Conservation (phyloP, 2,113 vertebrate species). For the Nestor notabilis region DNA sequence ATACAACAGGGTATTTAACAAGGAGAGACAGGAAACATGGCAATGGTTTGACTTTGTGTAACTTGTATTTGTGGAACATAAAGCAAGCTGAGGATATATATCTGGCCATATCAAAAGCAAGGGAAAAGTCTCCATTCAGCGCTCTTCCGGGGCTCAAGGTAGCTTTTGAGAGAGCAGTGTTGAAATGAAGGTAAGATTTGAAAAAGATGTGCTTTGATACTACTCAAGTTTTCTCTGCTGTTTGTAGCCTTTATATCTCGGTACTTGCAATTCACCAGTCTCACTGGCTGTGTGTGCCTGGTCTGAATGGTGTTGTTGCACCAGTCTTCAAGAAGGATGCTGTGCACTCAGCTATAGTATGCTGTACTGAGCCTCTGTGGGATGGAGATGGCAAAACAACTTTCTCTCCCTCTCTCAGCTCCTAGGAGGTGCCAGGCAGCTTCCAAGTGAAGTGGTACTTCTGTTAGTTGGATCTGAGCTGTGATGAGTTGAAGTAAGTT, state of each 20-base stretch:
- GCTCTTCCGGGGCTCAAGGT: background rate
- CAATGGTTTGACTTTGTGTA: background rate
- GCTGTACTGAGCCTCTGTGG: background rate
- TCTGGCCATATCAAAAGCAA: background rate
- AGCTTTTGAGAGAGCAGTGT: background rate
- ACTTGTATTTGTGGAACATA: background rate
- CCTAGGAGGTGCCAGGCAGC: background rate
- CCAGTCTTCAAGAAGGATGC: background rate
- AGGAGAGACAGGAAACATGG: accelerated
- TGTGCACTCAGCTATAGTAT: background rate
- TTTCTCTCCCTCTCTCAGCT: background rate
- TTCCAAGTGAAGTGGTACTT: background rate
- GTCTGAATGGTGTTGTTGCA: background rate
- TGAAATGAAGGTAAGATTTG: background rate
- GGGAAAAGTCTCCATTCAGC: background rate
- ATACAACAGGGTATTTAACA: background rate
- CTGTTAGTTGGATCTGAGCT: background rate
- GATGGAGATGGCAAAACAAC: background rate
- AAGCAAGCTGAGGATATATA: background rate
- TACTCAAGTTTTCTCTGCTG: background rate
- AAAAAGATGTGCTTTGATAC: background rate
- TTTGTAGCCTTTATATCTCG: background rate
- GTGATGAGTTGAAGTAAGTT: background rate
- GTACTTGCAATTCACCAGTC: background rate
- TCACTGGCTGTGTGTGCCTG: background rate